A percentile compares a stretch with the other conserved stretches of the same genome.
phyloP scores from a whole-genome alignment of 2,113 vertebrate genomes.

The Amblyornis subalaris region DNA sequence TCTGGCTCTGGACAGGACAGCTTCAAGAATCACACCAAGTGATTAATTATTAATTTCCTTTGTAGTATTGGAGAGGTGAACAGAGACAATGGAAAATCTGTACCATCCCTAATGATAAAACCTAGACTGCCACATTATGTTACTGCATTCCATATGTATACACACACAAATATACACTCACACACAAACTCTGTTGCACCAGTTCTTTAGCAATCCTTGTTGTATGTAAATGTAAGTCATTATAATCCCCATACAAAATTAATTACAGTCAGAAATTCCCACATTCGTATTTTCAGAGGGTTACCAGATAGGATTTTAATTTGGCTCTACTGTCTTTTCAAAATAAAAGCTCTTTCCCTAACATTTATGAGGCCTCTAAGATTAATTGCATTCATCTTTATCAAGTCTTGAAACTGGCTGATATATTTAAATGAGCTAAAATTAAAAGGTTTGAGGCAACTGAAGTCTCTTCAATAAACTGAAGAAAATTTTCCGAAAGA shows the following conservation, averaged over 20 bases:
- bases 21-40: neutral
- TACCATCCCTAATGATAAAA: neutral
- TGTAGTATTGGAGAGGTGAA: neutral
- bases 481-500: constrained; percentile 16
- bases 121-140: neutral
- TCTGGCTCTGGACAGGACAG: neutral
- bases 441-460: constrained; percentile 58
- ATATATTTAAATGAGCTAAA: constrained; percentile 68
- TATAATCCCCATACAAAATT: constrained; percentile 43
- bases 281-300: neutral
- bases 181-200: neutral
- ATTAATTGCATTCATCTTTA: constrained; percentile 67
- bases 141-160: neutral
- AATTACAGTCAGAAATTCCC: constrained; percentile 38
- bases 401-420: constrained; percentile 49
- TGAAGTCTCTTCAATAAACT: constrained; percentile 60
- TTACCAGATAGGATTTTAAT: constrained; percentile 34
- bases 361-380: constrained; percentile 15
- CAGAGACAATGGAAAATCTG: neutral
- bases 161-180: neutral
- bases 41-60: neutral
- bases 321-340: neutral
- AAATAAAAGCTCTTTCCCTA: constrained; percentile 44
- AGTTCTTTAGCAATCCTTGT: neutral
- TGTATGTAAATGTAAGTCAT: constrained; percentile 11